Evolutionary conservation across 2,888 invertebrate genomes (phyloP), one percentile per base, ranked within the genome.

Genomic region (Amblyjoppa proteus): DNA sequence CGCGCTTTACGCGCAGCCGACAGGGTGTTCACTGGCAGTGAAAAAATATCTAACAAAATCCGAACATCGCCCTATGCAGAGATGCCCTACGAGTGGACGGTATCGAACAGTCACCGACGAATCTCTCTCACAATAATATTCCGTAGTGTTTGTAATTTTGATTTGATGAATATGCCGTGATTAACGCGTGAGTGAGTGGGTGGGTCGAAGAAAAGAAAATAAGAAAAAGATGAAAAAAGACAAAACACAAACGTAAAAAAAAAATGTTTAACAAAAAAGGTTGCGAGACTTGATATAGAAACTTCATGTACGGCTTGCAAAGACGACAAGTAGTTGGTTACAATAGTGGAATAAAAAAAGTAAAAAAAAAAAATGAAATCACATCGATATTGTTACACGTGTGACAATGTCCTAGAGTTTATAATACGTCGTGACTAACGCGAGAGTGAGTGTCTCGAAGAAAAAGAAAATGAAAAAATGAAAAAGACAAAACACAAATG

Each of bases 81-180:
- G 41, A 58, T 45, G n/a, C 7, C 73, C 58, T 58, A 74, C 58
- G 58, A 74, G 25, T 13, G 45, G 41, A 74, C 38, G 38, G 0
- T 38, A 6, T 45, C 28, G 41, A 64, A 75, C 25, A 64, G 61
- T 75, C n/a, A 45, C 61, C 58, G 56, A 56, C 56, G 56, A 56
- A 20, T 56, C 2, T 56, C 6, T 56, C 56, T 5, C 16, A 51
- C 41, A 41, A 41, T 11, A 51, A 51, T 16, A 4, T 51, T 51
- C 16, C 51, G n/a, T n/a, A 16, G n/a, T n/a, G 16, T n/a, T 51
- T 5, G n/a, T 51, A n/a, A 11, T 56, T 58, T 58, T 28, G 28
- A 58, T 58, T 9, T 28, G 13, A 58, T 58, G 58, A 58, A 58
- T 58, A 58, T 58, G 58, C 41, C 41, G 41, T 41, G 41, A 11